Base-by-base conservation (phyloP, 2,797 vertebrate species). In the Lindbergichthys nudifrons region DNA sequence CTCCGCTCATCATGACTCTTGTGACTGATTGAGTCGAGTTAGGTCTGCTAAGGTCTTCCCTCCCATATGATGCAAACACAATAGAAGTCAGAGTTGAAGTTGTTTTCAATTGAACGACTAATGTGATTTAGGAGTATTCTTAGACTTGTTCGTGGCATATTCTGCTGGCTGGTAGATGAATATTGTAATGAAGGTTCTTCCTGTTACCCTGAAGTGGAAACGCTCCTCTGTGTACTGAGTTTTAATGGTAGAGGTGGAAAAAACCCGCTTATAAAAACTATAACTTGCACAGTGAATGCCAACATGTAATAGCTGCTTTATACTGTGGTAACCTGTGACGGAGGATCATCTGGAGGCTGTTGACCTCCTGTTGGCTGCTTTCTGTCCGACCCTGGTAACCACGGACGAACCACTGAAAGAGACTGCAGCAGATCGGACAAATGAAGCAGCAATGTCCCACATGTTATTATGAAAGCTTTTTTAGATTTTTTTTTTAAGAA, bases 1-100 rank as follows among this genome's bases (percentile, higher is more conserved):
- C 42, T 56, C 46, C 70, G 13, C 19, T 53, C 46, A 4, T 73
- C 46, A 4, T 73, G 43, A 64, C 42, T 52, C 11, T 5, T 47
- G 8, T 43, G 53, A 23, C 21, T 50, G 19, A 61, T 66, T 47
- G 15, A 39, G 26, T 26, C 18, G 26, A 30, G 26, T 26, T 26
- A 26, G 26, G 26, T 26, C 26, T 26, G 26, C 26, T 26, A 26
- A 26, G 26, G 26, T 26, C 26, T 26, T 26, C 26, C 26, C 26
- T 26, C 26, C 26, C 13, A n/a, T 48, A 0, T 51, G 57, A 16
- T 5, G 26, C 15, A n/a, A 15, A n/a, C 39, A 16, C 11, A 54
- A 54, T 9, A 7, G 15, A 48, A 36, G 7, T 50, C 3, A 11
- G 10, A 14, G 65, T 32, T 52, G 2, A 51, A n/a, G 4, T 50